These are phyloP conservation scores for Brachyalestes nurse DNA, from an alignment of 2,797 vertebrate genomes.

Conservation along the genomic window DNA sequence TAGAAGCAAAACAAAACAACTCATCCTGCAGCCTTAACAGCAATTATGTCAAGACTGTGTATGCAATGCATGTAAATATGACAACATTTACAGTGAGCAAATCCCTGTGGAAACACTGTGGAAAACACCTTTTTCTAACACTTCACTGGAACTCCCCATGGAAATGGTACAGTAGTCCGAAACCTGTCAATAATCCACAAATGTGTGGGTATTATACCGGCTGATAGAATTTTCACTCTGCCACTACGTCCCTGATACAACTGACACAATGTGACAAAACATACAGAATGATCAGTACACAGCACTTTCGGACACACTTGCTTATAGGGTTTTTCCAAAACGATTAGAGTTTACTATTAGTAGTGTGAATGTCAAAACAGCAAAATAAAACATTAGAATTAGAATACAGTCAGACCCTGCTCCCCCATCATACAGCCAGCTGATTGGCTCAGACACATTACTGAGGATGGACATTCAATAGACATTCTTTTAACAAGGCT, in stretches of 20 bases:
- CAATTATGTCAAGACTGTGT: neutral
- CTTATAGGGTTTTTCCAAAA: neutral
- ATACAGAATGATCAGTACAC: neutral
- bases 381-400: neutral
- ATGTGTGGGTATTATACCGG: neutral
- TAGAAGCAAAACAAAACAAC: neutral
- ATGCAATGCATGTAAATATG: neutral
- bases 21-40: neutral
- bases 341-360: neutral
- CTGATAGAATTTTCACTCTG: conserved; percentile 16
- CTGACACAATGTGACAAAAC: neutral
- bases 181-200: neutral
- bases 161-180: neutral
- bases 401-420: neutral
- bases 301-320: neutral
- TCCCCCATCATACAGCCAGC: too few species aligned
- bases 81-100: neutral
- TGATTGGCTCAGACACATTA: too few species aligned
- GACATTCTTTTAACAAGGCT: too few species aligned
- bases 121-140: neutral
- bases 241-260: conserved; percentile 1
- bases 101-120: neutral
- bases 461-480: too few species aligned
- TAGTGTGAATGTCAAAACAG: too few species aligned
- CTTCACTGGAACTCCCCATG: neutral